phyloP scores from a whole-genome alignment of 2,797 vertebrate species.

The Eidolon dupreanum region DNA sequence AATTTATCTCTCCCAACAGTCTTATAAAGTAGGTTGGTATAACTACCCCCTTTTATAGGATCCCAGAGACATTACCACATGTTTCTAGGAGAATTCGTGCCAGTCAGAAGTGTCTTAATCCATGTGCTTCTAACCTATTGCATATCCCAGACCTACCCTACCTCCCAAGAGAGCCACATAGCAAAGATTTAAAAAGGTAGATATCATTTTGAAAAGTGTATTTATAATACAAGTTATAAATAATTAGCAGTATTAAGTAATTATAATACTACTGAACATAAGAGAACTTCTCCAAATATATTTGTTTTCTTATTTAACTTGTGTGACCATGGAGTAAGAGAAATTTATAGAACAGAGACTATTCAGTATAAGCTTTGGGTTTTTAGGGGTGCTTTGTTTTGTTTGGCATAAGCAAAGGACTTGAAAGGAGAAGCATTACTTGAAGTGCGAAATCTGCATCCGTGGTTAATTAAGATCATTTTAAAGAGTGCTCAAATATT shows the following conservation, averaged over 20 bases:
- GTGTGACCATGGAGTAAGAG: neutral
- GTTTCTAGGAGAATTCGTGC: constrained; percentile 60
- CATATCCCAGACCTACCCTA: neutral
- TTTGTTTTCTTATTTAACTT: constrained; percentile 55
- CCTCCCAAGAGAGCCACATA: constrained; percentile 37
- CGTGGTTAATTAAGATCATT: constrained; percentile 39
- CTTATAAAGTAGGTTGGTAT: constrained; percentile 68
- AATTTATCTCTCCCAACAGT: constrained; percentile 74
- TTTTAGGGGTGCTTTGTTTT: constrained; percentile 11
- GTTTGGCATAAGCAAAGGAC: constrained; percentile 34
- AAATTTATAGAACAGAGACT: constrained; percentile 23
- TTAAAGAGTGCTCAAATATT: neutral
- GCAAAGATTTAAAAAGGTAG: constrained; percentile 49
- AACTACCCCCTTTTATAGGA: constrained; percentile 61
- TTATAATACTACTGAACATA: neutral
- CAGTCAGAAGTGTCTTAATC: constrained; percentile 42
- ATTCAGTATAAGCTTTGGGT: neutral
- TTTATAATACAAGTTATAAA: constrained; percentile 36
- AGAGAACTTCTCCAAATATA: constrained; percentile 35
- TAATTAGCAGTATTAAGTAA: constrained; percentile 41
- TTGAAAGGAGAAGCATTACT: constrained; percentile 15
- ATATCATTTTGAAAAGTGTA: constrained; percentile 43
- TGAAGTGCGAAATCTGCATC: constrained; percentile 27
- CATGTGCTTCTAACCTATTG: constrained; percentile 44
- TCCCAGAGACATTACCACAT: constrained; percentile 51